Evolutionary conservation across 2,113 vertebrate species (phyloP).

Genomic region (Apus apus): DNA sequence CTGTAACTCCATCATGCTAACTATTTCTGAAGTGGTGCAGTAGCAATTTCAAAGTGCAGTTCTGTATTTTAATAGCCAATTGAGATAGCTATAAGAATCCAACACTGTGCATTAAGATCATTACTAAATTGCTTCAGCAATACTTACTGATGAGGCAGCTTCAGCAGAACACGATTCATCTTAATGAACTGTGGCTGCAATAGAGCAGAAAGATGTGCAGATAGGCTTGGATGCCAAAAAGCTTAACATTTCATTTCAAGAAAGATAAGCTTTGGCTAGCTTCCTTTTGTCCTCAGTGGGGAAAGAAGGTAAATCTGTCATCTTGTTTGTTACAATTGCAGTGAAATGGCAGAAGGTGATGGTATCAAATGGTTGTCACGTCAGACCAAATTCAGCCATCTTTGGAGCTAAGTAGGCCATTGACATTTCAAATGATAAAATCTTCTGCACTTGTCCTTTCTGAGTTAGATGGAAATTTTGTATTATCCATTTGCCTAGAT

Average conservation of each 20-base stretch:
- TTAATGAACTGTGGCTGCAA: conserved; percentile 31
- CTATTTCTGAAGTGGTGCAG: conserved; percentile 34
- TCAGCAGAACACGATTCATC: conserved; percentile 20
- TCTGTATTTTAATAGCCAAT: conserved; percentile 61
- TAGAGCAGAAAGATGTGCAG: neutral
- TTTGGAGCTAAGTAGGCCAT: neutral
- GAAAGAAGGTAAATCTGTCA: neutral
- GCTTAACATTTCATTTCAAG: neutral
- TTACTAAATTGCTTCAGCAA: conserved; percentile 63
- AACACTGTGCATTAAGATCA: conserved; percentile 37
- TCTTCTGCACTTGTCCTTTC: neutral
- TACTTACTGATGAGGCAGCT: conserved; percentile 60
- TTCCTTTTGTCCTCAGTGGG: neutral
- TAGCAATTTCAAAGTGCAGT: conserved; percentile 38
- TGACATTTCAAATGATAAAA: neutral
- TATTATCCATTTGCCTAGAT: neutral
- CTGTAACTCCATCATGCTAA: neutral
- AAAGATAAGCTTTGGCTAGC: neutral
- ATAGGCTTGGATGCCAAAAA: neutral
- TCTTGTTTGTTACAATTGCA: neutral
- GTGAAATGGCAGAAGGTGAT: neutral
- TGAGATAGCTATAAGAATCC: conserved; percentile 56
- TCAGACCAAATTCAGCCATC: neutral
- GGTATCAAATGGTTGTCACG: neutral
- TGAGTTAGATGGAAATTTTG: neutral